phyloP scores from a whole-genome alignment of 1,140 invertebrate genomes.

The Daktulosphaira vitifoliae region DNA sequence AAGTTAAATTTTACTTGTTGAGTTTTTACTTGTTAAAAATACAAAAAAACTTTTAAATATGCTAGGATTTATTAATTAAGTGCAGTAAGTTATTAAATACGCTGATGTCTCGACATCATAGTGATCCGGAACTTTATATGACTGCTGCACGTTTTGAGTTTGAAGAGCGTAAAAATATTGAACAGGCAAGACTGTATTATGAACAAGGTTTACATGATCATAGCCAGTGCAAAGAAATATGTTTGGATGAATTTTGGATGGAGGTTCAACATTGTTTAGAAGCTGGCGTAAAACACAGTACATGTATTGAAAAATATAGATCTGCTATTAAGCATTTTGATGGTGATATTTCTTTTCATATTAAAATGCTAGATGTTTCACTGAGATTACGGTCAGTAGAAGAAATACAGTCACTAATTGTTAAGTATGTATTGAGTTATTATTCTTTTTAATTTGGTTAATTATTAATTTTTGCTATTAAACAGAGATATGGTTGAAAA shows the following conservation, averaged over 20 bases:
- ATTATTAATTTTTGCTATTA: neutral
- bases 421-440: neutral
- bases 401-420: conserved; percentile 7
- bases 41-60: neutral
- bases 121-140: conserved; percentile 22
- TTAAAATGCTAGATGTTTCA: conserved; percentile 10
- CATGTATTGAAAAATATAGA: conserved; percentile 7
- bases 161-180: conserved; percentile 22
- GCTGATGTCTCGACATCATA: conserved; percentile 14
- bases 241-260: conserved; percentile 13
- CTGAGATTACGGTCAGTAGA: conserved; percentile 1
- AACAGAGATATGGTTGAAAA: conserved; percentile 19
- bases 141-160: conserved; percentile 19
- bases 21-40: neutral
- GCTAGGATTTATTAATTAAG: conserved; percentile 14
- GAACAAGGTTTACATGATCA: conserved; percentile 11
- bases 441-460: neutral
- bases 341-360: conserved; percentile 19
- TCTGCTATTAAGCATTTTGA: conserved; percentile 9
- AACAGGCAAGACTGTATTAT: conserved; percentile 12
- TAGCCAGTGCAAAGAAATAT: conserved; percentile 7
- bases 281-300: neutral
- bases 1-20: neutral
- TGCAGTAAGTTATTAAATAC: conserved; percentile 15
- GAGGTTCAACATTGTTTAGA: conserved; percentile 18